phyloP scores from a whole-genome alignment of 2,113 vertebrate species.

The Rhea americana region DNA sequence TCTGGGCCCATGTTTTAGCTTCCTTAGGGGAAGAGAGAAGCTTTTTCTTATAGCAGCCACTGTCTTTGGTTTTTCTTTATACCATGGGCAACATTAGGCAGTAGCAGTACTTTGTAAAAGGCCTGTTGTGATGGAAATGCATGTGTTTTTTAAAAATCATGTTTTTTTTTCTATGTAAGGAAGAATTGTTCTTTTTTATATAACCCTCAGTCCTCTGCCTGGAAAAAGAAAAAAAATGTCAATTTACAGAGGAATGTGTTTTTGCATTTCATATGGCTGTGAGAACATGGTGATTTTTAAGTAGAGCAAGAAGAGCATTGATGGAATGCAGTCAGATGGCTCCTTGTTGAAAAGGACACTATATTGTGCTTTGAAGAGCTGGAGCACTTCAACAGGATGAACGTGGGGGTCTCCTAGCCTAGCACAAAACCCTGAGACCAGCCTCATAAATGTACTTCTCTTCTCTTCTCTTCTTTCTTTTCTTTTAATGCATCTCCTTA shows the following conservation, averaged over 20 bases:
- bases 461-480: constrained; percentile 1
- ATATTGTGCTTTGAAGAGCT: constrained; percentile 46
- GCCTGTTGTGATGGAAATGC: background rate
- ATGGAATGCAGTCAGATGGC: background rate
- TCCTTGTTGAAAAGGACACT: constrained; percentile 36
- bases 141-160: background rate
- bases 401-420: constrained; percentile 21
- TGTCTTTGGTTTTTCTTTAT: background rate
- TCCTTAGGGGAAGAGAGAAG: background rate
- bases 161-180: background rate
- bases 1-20: background rate
- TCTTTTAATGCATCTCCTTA: background rate
- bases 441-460: background rate
- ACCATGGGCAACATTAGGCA: background rate
- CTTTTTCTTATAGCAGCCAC: background rate
- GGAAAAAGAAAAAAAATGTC: background rate
- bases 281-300: background rate
- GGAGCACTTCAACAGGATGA: constrained; percentile 39
- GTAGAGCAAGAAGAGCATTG: background rate
- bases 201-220: background rate
- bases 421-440: background rate
- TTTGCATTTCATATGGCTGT: background rate
- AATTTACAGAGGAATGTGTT: constrained; percentile 58
- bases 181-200: background rate
- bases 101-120: background rate